Evolutionary conservation across 2,797 vertebrate genomes (phyloP).

Genomic region (Dipus sagitta): DNA sequence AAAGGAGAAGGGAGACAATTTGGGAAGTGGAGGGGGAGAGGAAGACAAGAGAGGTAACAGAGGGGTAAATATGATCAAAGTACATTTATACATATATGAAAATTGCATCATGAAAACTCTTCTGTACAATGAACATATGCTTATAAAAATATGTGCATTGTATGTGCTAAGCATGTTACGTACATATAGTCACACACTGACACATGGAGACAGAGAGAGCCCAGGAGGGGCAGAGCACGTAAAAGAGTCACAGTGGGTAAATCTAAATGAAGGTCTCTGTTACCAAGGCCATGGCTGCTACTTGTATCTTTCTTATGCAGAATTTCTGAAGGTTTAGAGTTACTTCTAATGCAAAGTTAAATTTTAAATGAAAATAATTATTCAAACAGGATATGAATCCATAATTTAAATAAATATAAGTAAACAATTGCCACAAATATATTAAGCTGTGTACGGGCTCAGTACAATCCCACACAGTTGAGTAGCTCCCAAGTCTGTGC

Average conservation of each 20-base stretch:
- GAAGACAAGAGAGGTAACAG: too few species aligned
- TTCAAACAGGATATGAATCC: background rate
- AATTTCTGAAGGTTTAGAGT: constrained; percentile 21
- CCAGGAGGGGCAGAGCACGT: background rate
- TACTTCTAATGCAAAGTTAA: constrained; percentile 42
- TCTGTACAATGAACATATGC: background rate
- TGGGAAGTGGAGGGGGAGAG: background rate
- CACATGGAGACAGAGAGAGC: background rate
- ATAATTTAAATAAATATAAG: background rate
- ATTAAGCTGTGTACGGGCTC: background rate
- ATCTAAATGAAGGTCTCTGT: background rate
- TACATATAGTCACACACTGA: background rate
- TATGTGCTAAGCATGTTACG: too few species aligned
- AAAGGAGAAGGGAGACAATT: background rate
- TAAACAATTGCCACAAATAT: background rate
- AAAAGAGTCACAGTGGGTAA: fast-evolving
- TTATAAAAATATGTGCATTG: background rate
- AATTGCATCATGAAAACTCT: background rate
- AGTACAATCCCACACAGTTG: background rate
- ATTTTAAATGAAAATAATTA: constrained; percentile 6
- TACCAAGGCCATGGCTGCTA: background rate
- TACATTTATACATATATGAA: too few species aligned
- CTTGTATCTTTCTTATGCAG: background rate
- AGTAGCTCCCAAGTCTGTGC: background rate
- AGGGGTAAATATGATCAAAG: background rate